Base-by-base conservation (phyloP, 2,888 invertebrate species). In the Eupelmus urozonus region DNA sequence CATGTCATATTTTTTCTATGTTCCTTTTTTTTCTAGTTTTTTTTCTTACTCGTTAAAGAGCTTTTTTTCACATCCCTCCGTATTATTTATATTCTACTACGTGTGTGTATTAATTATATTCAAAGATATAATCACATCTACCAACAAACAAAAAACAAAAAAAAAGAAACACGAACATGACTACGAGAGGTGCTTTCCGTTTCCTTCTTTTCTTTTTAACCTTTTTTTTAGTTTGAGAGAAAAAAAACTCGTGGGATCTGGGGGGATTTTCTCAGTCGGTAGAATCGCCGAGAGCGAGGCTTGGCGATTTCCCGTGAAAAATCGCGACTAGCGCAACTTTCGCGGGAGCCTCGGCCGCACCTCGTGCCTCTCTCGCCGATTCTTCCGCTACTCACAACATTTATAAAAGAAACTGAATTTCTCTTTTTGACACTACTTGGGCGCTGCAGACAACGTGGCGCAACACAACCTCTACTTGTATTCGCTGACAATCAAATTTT, bases 381-480 rank as follows among this genome's bases (percentile, higher is more conserved):
- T 25, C 83, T 81, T 80, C 81, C 82, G 79, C 83, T 84, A 84
- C 82, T 82, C 82, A 83, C 84, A 83, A 84, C 84, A 85, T 83
- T 84, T 82, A 82, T 82, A 81, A 81, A 83, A 29, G 82, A 85
- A 83, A 83, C 83, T 84, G 79, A 81, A 81, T 81, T 82, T 57
- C 79, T 82, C 78, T 80, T 78, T 60, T 80, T 63, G 66, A 72
- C 72, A 82, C 88, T 89, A 88, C 88, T n/a, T n/a, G n/a, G n/a
- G 84, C 82, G 83, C 86, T 87, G 87, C 81, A 82, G 84, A 87
- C 83, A 89, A 86, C 88, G 88, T 89, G 89, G 89, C 85, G 85
- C 88, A 89, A 89, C 85, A 80, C 84, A 84, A 84, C 83, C 76
- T 83, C 82, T 84, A 57, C 11, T 70, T 7, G 9, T 34, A 5